These are phyloP conservation scores for Lineus longissimus DNA, from an alignment of 1,140 invertebrate species.

Conservation along the genomic window DNA sequence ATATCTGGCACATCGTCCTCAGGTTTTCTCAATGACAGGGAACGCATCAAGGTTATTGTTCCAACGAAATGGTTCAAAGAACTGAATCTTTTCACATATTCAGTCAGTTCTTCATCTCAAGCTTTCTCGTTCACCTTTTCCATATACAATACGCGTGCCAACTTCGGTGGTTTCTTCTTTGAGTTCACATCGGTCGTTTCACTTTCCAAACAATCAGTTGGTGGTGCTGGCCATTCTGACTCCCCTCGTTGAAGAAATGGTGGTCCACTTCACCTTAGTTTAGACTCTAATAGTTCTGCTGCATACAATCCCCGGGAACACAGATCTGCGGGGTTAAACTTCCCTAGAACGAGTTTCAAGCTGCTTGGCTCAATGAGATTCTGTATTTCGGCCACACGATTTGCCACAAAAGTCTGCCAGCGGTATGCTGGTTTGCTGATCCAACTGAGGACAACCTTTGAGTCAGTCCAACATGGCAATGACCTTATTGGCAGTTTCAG, in stretches of 20 bases:
- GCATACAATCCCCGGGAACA: not conserved
- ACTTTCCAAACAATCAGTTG: not conserved
- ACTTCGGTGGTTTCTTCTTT: not conserved
- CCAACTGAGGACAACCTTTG: not conserved
- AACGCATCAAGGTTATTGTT: not conserved
- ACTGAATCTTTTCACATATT: not conserved
- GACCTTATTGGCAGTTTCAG: not conserved
- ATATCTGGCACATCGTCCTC: too few relatives aligned
- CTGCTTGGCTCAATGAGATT: not conserved
- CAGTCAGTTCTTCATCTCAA: not conserved
- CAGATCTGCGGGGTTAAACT: not conserved
- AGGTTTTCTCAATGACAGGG: too few relatives aligned
- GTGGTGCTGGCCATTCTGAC: not conserved
- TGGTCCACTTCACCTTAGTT: not conserved
- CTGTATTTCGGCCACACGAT: not conserved
- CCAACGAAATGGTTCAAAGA: not conserved
- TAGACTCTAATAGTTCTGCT: not conserved
- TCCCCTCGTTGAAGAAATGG: not conserved
- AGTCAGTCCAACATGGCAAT: not conserved
- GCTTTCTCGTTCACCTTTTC: not conserved
- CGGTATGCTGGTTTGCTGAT: not conserved
- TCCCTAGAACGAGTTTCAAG: not conserved
- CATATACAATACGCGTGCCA: not conserved
- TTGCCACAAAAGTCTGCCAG: not conserved
- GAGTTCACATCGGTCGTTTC: not conserved